Evolutionary conservation across 2,113 vertebrate species (phyloP), one percentile per base, ranked within the genome.

Genomic region (Nycticorax nycticorax): DNA sequence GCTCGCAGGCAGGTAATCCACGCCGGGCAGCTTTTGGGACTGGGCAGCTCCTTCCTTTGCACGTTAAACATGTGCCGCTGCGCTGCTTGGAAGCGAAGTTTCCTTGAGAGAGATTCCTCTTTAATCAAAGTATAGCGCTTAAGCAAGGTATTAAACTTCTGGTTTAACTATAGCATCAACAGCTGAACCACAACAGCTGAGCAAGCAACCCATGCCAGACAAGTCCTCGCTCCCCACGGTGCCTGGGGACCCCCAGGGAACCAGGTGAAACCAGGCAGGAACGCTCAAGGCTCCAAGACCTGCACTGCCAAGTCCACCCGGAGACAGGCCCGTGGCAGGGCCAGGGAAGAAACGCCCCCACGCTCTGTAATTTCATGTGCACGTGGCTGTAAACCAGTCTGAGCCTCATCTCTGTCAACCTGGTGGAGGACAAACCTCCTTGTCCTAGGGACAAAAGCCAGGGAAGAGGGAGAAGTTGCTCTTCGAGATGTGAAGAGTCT

Each of bases 151-250:
- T 53, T 69, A 94, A 93, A 69, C 14, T 66, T 15, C 43, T n/a
- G 43, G 45, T 80, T 87, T 73, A 43, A 69, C 89, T 89, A 5
- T 7, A 63, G 71, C 94, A 92, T 63, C 94, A 93, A 63, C 55
- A 84, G 92, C 8, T 95, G 95, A 96, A 91, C 89, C 94, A 95
- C 75, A 76, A 7, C 0, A 2, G 73, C 87, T 96, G 91, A 95
- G 92, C 80, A 69, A 85, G 88, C 92, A 93, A 7, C 12, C 50
- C 11, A 74, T 26, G 55, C 77, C 88, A 97, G 94, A 72, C 88
- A n/a, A 83, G 41, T 8, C 43, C 47, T 15, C 12, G 22, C 32
- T 69, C 67, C 71, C 33, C 53, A 16, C 3, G 1, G 79, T 30
- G 63, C 71, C 71, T 53, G 85, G 55, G 59, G 33, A 96, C 89